Base-by-base conservation (phyloP, 2,888 invertebrate genomes). In the Drosophila planitibia region DNA sequence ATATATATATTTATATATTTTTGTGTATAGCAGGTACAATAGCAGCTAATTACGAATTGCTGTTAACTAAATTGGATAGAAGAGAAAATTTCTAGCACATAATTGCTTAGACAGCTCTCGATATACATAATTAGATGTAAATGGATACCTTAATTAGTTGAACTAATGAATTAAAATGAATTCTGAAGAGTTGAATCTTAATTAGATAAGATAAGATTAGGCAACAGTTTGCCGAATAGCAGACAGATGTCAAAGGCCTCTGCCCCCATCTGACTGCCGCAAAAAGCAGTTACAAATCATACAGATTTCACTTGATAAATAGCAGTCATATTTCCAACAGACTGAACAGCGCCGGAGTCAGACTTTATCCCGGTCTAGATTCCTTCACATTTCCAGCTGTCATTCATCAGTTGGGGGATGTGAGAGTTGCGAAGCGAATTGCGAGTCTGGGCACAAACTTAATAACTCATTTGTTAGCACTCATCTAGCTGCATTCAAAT, bases 381-480 rank as follows among this genome's bases (percentile, higher is more conserved):
- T 65, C 57, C 58, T 25, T 35, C 44, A 39, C 41, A 62, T 53
- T 66, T 69, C 32, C 63, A 52, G 51, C 47, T 41, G 53, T 33
- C 65, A 76, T 74, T 79, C 52, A 68, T 71, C 76, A 70, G 71
- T 39, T 55, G 51, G 19, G 2, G 39, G 16, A 63, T 62, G 62
- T 16, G 51, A 41, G 39, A 70, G 55, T 66, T 57, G 57, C 39
- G 39, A 30, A 6, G 59, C 35, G 28, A 53, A 60, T 64, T 65
- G 63, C 47, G 49, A 71, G 70, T 67, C 60, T 25, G n/a, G 71
- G 60, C 84, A 81, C 65, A 76, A 69, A 76, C 70, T 90, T 85
- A 90, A 86, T 86, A 86, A 83, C 79, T 91, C 76, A 86, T 86
- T 89, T 91, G 85, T 81, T 76, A 61, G 71, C 81, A 55, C 86